Evolutionary conservation across 2,113 vertebrate genomes (phyloP).

Genomic region (Nerophis lumbriciformis): DNA sequence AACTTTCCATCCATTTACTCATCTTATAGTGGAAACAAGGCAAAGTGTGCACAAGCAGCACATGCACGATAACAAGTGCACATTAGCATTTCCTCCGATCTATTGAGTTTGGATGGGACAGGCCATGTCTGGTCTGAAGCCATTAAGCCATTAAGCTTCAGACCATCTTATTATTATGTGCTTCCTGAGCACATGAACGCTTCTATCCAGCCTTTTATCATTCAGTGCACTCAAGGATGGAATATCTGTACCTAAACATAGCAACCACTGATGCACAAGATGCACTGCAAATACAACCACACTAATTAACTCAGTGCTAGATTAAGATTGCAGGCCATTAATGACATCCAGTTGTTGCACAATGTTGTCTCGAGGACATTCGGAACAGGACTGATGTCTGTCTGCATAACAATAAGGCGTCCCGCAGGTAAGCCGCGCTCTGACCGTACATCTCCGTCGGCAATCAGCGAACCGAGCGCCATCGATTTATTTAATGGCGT

Average conservation of each 20-base stretch:
- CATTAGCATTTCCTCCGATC: slow-evolving; percentile 29
- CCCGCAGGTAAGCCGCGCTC: slow-evolving; percentile 4
- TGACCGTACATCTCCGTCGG: background rate
- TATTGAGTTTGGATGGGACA: slow-evolving; percentile 49
- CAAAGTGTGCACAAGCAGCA: background rate
- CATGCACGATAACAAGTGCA: background rate
- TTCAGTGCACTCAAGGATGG: background rate
- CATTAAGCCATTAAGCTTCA: too few species aligned
- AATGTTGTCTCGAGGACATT: background rate
- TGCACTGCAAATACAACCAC: too few species aligned
- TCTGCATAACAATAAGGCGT: background rate
- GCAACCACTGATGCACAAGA: background rate
- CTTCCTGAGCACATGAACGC: slow-evolving; percentile 34
- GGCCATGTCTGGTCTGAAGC: slow-evolving; percentile 14
- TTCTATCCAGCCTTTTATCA: background rate
- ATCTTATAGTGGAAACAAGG: background rate
- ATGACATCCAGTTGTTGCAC: background rate
- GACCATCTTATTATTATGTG: slow-evolving; percentile 57
- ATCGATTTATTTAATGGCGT: slow-evolving; percentile 4
- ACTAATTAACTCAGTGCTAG: background rate
- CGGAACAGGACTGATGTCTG: background rate
- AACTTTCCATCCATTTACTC: slow-evolving; percentile 16
- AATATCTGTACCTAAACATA: slow-evolving; percentile 6
- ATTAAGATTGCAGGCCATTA: too few species aligned
- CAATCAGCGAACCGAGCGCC: background rate